Conservation (phyloP, 2,797 vertebrate genomes). For the Poeciliopsis infans region DNA sequence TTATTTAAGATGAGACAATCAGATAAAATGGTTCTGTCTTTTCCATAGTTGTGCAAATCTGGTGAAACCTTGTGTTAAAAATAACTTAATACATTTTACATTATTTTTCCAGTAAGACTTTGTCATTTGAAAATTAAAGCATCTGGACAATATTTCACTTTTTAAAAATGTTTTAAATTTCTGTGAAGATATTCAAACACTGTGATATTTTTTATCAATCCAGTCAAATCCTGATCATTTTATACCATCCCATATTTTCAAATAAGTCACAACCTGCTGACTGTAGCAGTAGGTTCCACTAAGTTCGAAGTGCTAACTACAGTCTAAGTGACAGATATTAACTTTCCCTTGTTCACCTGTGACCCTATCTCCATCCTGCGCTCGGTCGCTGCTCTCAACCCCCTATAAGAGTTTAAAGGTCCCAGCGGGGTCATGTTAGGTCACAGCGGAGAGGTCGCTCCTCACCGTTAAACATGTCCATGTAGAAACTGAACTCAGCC, state of each 20-base stretch:
- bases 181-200: background rate
- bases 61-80: background rate
- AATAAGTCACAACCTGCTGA: constrained; percentile 14
- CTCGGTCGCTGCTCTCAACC: constrained; percentile 44
- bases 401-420: constrained; percentile 63
- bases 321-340: constrained; percentile 64
- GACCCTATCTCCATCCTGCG: constrained; percentile 54
- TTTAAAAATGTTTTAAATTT: background rate
- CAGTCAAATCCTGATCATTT: background rate
- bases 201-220: background rate
- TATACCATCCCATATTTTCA: background rate
- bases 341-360: constrained; percentile 72
- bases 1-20: background rate
- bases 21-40: background rate
- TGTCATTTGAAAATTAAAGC: too few relatives aligned
- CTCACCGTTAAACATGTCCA: constrained; percentile 37
- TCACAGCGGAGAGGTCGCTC: constrained; percentile 34
- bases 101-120: background rate
- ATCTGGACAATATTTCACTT: background rate
- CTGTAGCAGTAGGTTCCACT: background rate
- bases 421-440: constrained; percentile 67
- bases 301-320: constrained; percentile 55
- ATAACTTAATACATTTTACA: background rate
- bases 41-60: background rate
- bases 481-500: constrained; percentile 54